Base-by-base conservation (phyloP, 2,113 vertebrate species). In the Perca flavescens region DNA sequence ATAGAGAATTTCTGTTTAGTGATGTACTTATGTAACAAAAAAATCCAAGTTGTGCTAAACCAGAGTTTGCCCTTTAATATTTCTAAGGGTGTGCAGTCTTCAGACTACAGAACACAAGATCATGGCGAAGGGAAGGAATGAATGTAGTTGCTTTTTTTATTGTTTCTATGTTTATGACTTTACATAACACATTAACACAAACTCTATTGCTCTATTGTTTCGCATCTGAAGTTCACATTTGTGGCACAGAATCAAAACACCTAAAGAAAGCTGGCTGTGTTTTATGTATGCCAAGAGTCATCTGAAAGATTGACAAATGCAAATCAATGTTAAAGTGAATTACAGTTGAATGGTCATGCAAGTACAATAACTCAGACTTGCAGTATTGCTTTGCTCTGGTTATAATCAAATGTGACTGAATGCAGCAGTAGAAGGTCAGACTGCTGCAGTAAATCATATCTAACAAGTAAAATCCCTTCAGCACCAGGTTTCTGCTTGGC, bases 401-500 rank as follows among this genome's bases (percentile, higher is more conserved):
- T 79, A 57, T 74, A 78, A 83, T 89, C 69, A 77, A 72, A 77
- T 79, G 75, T 82, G 77, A 68, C 79, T 75, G 77, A 62, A 82
- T 77, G 75, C 78, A 79, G 85, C 86, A 84, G 85, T 83, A 36
- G 85, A 86, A 83, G 87, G 82, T 89, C 80, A 77, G 74, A 31
- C 74, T 46, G 64, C 52, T 22, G 85, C 75, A 53, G 46, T 89
- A 88, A 89, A 90, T 90, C 88, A 91, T 66, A 69, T 71, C 68
- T 86, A 89, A 88, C 81, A 77, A 81, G 72, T 86, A 22, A 81
- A 82, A 86, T 84, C 82, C 89, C 80, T 63, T 82, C 86, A 88
- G 84, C 74, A 74, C 61, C 64, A 13, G 57, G 56, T 81, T 84
- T 25, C 72, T 75, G 70, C 74, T 74, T 13, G 53, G 49, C 71